Evolutionary conservation across 2,888 invertebrate genomes (phyloP).

Genomic region (Diarsia mendica): DNA sequence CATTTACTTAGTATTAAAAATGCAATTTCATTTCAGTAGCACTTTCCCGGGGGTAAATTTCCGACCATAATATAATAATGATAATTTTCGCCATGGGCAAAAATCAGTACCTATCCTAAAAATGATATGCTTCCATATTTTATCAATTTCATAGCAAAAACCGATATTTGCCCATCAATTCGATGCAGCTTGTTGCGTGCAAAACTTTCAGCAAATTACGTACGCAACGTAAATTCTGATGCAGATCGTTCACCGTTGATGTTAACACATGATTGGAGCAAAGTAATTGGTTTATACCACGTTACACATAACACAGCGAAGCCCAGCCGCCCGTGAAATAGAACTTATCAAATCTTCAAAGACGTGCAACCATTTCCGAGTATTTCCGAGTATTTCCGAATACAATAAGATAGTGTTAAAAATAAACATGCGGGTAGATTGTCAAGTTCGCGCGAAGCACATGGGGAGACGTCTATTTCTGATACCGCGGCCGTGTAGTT

Average conservation of each 20-base stretch:
- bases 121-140: not conserved
- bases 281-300: constrained; percentile 57
- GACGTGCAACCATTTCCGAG: constrained; percentile 51
- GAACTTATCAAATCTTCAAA: constrained; percentile 67
- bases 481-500: constrained; percentile 70
- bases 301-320: constrained; percentile 41
- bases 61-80: not conserved
- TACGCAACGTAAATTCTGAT: constrained; percentile 34
- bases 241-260: constrained; percentile 33
- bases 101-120: not conserved
- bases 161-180: constrained; percentile 22
- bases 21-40: not conserved
- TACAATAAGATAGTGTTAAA: constrained; percentile 86
- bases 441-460: constrained; percentile 86
- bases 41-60: too few species aligned
- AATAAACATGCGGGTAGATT: constrained; percentile 86
- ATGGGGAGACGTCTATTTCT: constrained; percentile 87
- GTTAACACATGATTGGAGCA: constrained; percentile 53
- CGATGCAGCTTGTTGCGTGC: constrained; percentile 26
- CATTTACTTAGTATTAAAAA: not conserved
- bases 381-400: constrained; percentile 81
- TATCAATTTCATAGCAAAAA: constrained; percentile 13
- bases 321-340: constrained; percentile 51
- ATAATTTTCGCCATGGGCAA: not conserved
- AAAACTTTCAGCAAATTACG: constrained; percentile 37